These are phyloP conservation scores for Oenanthe melanoleuca DNA, from an alignment of 2,113 vertebrate genomes.

Conservation along the genomic window DNA sequence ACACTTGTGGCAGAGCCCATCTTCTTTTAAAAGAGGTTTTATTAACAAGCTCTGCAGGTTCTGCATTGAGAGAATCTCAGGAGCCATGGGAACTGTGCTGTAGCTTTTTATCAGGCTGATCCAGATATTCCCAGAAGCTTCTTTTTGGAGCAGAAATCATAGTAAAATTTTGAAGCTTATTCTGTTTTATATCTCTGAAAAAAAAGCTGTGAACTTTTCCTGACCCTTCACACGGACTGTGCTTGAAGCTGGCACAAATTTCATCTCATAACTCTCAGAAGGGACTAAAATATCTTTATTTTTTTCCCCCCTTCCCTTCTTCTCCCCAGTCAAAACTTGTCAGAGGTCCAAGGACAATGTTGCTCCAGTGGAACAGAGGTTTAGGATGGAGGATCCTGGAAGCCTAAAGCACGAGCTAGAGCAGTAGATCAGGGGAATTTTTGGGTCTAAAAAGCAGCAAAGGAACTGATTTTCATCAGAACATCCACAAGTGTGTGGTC, in stretches of 20 bases:
- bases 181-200: background rate
- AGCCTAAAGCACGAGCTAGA: background rate
- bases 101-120: background rate
- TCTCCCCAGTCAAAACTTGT: background rate
- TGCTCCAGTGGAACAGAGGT: background rate
- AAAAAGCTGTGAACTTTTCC: slow-evolving; percentile 36
- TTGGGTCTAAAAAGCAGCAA: background rate
- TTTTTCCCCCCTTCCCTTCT: background rate
- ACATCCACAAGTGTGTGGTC: background rate
- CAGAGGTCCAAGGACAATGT: background rate
- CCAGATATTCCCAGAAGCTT: background rate
- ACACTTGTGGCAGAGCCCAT: background rate
- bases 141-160: background rate
- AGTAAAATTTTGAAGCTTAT: slow-evolving; percentile 1
- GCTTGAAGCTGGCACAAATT: slow-evolving; percentile 53
- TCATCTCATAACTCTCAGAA: slow-evolving; percentile 12
- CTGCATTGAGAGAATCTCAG: background rate
- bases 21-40: background rate
- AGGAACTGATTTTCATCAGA: background rate
- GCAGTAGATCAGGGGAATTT: background rate
- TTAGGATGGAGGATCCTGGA: background rate
- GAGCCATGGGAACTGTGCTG: background rate
- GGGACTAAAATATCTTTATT: background rate
- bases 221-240: slow-evolving; percentile 43
- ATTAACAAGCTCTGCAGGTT: background rate